These are phyloP conservation scores for Latheticus oryzae DNA, from an alignment of 2,888 invertebrate species.

Conservation along the genomic window DNA sequence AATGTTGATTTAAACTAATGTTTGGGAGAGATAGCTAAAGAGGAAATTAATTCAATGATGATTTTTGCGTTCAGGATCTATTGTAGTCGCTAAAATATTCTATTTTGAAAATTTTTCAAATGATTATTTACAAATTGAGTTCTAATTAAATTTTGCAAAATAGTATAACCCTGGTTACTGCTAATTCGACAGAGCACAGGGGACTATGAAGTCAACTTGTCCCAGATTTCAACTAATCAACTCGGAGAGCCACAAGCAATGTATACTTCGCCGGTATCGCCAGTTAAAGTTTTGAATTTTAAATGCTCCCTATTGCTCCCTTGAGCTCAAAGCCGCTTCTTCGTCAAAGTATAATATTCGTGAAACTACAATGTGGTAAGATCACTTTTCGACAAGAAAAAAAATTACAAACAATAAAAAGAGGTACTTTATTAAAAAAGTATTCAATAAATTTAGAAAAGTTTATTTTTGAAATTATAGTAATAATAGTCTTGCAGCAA, in stretches of 20 bases:
- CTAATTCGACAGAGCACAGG: constrained; percentile 44
- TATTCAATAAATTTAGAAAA: no score
- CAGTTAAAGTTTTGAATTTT: constrained; percentile 48
- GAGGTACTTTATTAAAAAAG: no score
- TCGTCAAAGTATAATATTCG: constrained; percentile 35
- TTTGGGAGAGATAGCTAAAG: constrained; percentile 15
- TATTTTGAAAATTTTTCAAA: no score
- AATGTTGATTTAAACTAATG: constrained; percentile 8
- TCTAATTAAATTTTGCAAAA: constrained; percentile 40
- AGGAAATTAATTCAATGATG: constrained; percentile 11
- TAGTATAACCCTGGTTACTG: constrained; percentile 42
- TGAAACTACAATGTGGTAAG: constrained; percentile 23
- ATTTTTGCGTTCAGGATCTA: no score
- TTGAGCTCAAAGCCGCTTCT: constrained; percentile 27
- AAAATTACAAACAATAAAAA: no score
- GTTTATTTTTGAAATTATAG: no score
- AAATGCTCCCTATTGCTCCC: constrained; percentile 46
- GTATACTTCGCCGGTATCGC: constrained; percentile 42
- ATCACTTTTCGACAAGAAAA: constrained; percentile 34
- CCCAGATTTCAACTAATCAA: constrained; percentile 46
- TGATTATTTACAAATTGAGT: constrained; percentile 31
- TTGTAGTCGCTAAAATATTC: no score
- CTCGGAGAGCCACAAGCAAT: constrained; percentile 43
- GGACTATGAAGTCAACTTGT: constrained; percentile 43
- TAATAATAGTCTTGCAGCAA: no score